phyloP scores from a whole-genome alignment of 92 coral and sea anemone genomes.

The Palythoa grandiflora region DNA sequence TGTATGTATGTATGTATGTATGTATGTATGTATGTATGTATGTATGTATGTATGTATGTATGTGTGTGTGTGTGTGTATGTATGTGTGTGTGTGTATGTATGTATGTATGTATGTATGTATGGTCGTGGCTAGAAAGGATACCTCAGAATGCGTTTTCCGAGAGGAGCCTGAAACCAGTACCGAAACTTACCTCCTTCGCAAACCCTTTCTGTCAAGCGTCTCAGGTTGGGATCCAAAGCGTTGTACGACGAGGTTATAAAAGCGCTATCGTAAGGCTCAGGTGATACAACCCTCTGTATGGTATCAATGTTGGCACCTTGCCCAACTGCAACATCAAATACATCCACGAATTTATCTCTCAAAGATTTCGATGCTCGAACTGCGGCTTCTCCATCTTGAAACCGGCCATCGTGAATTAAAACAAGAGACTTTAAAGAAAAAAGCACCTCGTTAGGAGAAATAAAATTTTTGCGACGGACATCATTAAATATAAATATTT shows the following conservation, averaged over 20 bases:
- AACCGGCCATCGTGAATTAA: conserved; percentile 39
- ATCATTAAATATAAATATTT: no score
- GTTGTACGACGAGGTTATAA: conserved; percentile 41
- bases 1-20: no score
- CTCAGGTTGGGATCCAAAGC: conserved; percentile 45
- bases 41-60: no score
- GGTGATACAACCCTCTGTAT: conserved; percentile 26
- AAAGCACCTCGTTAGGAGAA: not conserved
- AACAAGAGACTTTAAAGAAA: conserved; percentile 30
- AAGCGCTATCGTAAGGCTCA: conserved; percentile 7
- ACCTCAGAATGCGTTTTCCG: no score
- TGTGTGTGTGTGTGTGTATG: no score
- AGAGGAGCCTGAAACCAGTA: no score
- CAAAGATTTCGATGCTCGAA: not conserved
- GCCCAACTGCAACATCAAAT: conserved; percentile 30
- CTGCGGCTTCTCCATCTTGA: conserved; percentile 21
- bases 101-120: no score
- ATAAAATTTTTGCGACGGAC: no score
- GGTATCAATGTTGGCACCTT: not conserved
- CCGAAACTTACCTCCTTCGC: conserved; percentile 39
- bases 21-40: no score
- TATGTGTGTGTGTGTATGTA: no score
- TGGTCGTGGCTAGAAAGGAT: no score
- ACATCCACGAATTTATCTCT: conserved; percentile 29
- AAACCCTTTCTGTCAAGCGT: conserved; percentile 35